Percentiles rank a stretch among this genome's conserved stretches.
These are phyloP conservation scores for Aricia agestis DNA, from an alignment of 1,140 invertebrate genomes.

Conservation along the genomic window DNA sequence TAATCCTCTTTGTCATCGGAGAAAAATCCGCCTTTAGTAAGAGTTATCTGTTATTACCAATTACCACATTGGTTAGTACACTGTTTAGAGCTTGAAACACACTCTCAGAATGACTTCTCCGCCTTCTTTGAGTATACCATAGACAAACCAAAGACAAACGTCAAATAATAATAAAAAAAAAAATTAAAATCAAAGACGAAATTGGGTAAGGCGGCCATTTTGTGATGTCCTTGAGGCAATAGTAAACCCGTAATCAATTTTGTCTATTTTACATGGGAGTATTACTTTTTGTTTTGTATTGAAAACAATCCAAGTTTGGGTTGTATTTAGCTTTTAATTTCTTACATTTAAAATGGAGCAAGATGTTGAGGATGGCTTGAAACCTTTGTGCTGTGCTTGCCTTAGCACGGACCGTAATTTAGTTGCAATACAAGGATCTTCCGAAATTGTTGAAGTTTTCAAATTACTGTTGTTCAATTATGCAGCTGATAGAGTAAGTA, in stretches of 20 bases:
- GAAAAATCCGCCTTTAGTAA: no score
- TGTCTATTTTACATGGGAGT: slow-evolving; percentile 74
- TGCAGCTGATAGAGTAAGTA: slow-evolving; percentile 59
- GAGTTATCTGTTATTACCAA: no score
- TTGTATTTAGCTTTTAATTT: slow-evolving; percentile 31
- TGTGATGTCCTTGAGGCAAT: slow-evolving; percentile 65
- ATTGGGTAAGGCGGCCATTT: slow-evolving; percentile 65
- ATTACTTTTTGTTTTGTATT: slow-evolving; percentile 73
- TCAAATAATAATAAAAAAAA: neutral
- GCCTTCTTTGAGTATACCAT: no score
- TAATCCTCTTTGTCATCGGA: no score
- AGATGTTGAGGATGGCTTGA: slow-evolving; percentile 51
- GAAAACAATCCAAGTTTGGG: slow-evolving; percentile 43
- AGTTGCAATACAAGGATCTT: slow-evolving; percentile 43
- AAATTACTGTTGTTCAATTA: slow-evolving; percentile 58
- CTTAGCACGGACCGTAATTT: slow-evolving; percentile 59
- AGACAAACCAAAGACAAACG: neutral
- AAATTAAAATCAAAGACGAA: neutral
- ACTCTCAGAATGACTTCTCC: neutral
- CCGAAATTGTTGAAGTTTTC: slow-evolving; percentile 52
- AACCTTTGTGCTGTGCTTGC: slow-evolving; percentile 53
- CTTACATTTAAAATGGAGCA: slow-evolving; percentile 54
- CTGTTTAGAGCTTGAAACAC: neutral
- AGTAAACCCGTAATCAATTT: slow-evolving; percentile 59
- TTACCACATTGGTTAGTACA: neutral